Evolutionary conservation across 2,113 vertebrate species (phyloP), one percentile per base, ranked within the genome.

Genomic region (Ochotona curzoniae): DNA sequence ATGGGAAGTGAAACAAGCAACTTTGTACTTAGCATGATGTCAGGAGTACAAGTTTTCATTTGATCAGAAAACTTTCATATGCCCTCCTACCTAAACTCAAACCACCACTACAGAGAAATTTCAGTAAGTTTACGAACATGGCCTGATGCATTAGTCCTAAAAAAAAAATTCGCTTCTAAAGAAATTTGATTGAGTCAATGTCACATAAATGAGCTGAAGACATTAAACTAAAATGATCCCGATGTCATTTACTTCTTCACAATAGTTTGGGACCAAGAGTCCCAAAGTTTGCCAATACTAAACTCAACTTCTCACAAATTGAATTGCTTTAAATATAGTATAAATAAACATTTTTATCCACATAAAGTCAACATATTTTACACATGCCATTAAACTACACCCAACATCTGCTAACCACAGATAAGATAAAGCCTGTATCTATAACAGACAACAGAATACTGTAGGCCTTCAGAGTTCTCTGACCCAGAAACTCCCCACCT

Each of bases 281-380:
- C 51, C 18, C 63, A 87, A 76, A 92, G 60, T 44, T 73, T 35
- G 30, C 25, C 11, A 7, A 74, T 2, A 2, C 26, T 67, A 90
- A 76, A 81, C 69, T 69, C 70, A 85, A 78, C 82, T 73, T 94
- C 57, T 83, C 79, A 71, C 67, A 84, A 38, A 90, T 67, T 4
- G 35, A 76, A 84, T 32, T 71, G 71, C 54, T 88, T 96, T 94
- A 92, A 86, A 91, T 76, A 93, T 89, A 69, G 30, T 73, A 32
- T 44, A 90, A 81, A 94, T 51, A 73, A 91, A 73, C 9, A 13
- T n/a, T 93, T 95, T 92, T 66, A 94, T 91, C 47, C 64, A 54
- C 44, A 70, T 93, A 75, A n/a, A 88, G 51, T 28, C 82, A 75
- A 23, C 70, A 66, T 85, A 83, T 32, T 86, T 95, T 85, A 84